A percentile compares a stretch with the other conserved stretches of the same genome.
These are phyloP conservation scores for Lomographa bimaculata DNA, from an alignment of 2,888 invertebrate species.

Conservation along the genomic window DNA sequence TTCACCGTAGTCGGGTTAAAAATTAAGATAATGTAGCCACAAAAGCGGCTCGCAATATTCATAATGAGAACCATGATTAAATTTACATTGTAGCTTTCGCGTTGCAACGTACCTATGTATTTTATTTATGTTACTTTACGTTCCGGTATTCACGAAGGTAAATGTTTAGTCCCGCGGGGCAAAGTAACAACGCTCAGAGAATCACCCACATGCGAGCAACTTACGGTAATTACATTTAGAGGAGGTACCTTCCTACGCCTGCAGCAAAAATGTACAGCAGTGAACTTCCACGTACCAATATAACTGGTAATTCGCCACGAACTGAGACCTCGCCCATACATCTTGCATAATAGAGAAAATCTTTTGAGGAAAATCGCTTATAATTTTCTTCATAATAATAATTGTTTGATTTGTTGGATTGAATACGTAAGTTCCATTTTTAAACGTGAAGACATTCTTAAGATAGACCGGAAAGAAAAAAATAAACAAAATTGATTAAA, in stretches of 20 bases:
- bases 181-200: slow-evolving; percentile 50
- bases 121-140: slow-evolving; percentile 1
- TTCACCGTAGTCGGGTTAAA: no score
- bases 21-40: no score
- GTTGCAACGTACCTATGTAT: slow-evolving; percentile 38
- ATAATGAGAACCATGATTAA: slow-evolving; percentile 70
- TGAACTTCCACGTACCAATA: slow-evolving; percentile 14
- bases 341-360: no score
- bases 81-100: slow-evolving; percentile 75
- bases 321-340: no score
- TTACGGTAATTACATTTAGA: slow-evolving; percentile 75
- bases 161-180: slow-evolving; percentile 69
- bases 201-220: slow-evolving; percentile 58
- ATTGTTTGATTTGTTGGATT: no score
- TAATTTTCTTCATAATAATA: no score
- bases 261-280: slow-evolving; percentile 38
- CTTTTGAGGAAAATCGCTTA: no score
- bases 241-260: slow-evolving; percentile 43
- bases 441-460: no score
- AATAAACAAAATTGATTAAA: no score
- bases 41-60: slow-evolving; percentile 51
- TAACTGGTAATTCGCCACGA: no score
- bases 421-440: no score
- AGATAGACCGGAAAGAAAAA: no score
- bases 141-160: slow-evolving; percentile 76